phyloP scores from a whole-genome alignment of 2,888 invertebrate genomes.

The Drosophila sordidula region DNA sequence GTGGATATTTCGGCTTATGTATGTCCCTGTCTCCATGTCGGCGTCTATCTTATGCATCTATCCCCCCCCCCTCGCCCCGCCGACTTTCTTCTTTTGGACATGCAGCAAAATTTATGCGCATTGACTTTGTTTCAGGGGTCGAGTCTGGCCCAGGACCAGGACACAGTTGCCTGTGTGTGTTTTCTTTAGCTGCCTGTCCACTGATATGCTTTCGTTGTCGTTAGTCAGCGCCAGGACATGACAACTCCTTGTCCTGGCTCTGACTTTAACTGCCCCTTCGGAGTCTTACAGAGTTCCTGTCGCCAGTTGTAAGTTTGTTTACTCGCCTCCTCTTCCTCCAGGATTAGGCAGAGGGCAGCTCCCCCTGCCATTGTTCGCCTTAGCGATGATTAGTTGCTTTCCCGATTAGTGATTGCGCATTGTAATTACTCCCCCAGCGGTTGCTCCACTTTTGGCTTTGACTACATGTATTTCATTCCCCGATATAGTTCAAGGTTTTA shows the following conservation, averaged over 20 bases:
- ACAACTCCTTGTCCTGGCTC: conserved; percentile 37
- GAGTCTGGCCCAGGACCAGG: conserved; percentile 13
- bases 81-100: conserved; percentile 48
- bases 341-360: conserved; percentile 12
- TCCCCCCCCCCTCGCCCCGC: conserved; percentile 11
- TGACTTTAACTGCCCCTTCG: conserved; percentile 30
- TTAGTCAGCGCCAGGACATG: conserved; percentile 50
- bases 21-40: conserved; percentile 62
- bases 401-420: conserved; percentile 33
- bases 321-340: conserved; percentile 6
- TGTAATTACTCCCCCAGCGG: conserved; percentile 27
- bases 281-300: conserved; percentile 23
- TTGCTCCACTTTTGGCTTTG: conserved; percentile 15
- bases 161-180: conserved; percentile 29
- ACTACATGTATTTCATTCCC: background rate
- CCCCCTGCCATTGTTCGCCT: conserved; percentile 3
- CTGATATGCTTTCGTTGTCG: conserved; percentile 66
- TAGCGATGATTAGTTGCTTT: conserved; percentile 42
- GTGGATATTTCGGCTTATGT: conserved; percentile 77
- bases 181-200: conserved; percentile 58
- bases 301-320: conserved; percentile 30
- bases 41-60: conserved; percentile 59
- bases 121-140: conserved; percentile 39
- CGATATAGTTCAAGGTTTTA: conserved; percentile 33
- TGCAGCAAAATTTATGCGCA: conserved; percentile 61